A percentile compares a stretch with the other conserved stretches of the same genome.
Evolutionary conservation across 2,888 invertebrate species (phyloP).

Genomic region (Cheilosia grossa): DNA sequence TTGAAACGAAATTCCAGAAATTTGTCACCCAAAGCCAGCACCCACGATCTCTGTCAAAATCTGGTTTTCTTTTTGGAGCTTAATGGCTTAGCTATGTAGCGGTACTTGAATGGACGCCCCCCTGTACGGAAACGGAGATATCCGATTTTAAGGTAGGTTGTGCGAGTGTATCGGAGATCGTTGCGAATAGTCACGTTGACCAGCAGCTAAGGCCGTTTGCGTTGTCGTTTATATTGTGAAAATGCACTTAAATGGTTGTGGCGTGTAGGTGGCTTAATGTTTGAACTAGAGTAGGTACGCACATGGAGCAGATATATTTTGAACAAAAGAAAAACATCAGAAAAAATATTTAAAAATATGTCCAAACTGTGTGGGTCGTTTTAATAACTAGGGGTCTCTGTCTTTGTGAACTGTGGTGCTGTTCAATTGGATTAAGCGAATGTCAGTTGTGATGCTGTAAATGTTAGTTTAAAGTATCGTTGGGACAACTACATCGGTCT

Average conservation of each 20-base stretch:
- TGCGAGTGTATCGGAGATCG: background rate
- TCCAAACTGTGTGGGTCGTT: slow-evolving; percentile 7
- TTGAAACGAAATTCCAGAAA: background rate
- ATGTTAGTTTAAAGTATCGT: background rate
- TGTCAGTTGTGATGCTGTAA: background rate
- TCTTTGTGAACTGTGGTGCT: background rate
- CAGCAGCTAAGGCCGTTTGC: slow-evolving; percentile 24
- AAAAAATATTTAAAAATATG: background rate
- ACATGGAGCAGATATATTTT: slow-evolving; percentile 5
- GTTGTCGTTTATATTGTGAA: slow-evolving; percentile 21
- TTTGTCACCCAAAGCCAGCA: slow-evolving; percentile 30
- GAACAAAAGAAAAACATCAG: slow-evolving; percentile 7
- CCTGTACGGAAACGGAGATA: slow-evolving; percentile 15
- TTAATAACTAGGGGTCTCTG: background rate
- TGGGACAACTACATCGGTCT: too few species aligned
- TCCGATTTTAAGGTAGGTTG: background rate
- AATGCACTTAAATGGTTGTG: slow-evolving; percentile 32
- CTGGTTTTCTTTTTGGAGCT: slow-evolving; percentile 19
- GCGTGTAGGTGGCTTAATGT: slow-evolving; percentile 30
- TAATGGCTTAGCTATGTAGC: background rate
- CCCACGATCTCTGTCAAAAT: slow-evolving; percentile 30
- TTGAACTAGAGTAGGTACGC: slow-evolving; percentile 21
- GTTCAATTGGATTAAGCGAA: background rate
- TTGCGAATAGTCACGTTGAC: slow-evolving; percentile 45
- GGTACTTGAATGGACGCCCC: slow-evolving; percentile 1